Evolutionary conservation across 2,113 vertebrate species (phyloP), one percentile per base, ranked within the genome.

Genomic region (Engystomops pustulosus): DNA sequence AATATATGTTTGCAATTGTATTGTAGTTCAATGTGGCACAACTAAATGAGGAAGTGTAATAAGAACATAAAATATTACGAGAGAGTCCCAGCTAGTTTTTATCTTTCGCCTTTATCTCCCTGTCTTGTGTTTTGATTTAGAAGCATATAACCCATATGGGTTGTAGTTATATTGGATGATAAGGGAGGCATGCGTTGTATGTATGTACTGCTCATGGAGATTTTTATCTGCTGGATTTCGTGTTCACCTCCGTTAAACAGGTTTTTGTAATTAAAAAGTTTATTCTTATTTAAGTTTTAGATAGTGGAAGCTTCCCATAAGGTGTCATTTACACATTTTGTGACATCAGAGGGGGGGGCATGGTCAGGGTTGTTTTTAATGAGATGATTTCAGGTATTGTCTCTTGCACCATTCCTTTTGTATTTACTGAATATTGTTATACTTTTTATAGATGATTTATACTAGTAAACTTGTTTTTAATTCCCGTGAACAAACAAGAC

Each of bases 1-100:
- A 85, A 85, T 85, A 85, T 85, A 85, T 85, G 83, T 85, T 85
- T 79, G 83, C 76, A 85, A 85, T 85, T 78, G 83, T 85, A 79
- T 79, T 79, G 60, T 85, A 70, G 83, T 68, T 85, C 83, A 58
- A 41, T 85, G 83, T 85, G 67, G 74, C 83, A 85, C 83, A 85
- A 79, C 83, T 79, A 85, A 85, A 85, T 85, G 83, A 85, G 83
- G 65, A 85, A 85, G 83, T 79, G 83, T 79, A 85, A 85, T 85
- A 85, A 85, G 83, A 78, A 70, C 83, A 85, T 85, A 85, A 85
- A 85, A 85, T 85, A 85, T 85, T 85, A 85, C 49, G 83, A 85
- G 83, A 85, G 75, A 78, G 83, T 69, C 49, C 74, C 74, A 85
- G 83, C 83, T 79, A 85, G 83, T 70, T 78, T 85, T 85, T 85